Evolutionary conservation across 1,140 invertebrate species (phyloP), one percentile per base, ranked within the genome.

Genomic region (Drosophila guanche): DNA sequence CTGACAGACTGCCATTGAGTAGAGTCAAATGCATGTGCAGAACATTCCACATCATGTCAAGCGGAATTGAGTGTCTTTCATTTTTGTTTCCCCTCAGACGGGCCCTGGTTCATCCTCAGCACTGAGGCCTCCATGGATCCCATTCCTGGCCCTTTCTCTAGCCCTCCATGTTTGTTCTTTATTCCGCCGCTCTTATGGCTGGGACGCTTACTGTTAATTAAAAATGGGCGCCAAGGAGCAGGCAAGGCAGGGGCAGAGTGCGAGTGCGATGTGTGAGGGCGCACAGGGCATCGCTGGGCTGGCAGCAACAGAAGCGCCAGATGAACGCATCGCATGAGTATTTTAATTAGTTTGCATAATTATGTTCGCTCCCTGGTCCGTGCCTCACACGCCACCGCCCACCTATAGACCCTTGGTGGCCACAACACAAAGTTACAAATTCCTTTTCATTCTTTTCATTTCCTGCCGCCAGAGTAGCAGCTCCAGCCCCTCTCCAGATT

Each of bases 291-390:
- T 29, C 27, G 27, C 29, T 33, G 29, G 20, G 58, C 37, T 67
- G 63, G 48, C 62, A 68, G 65, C 46, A 68, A 41, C 62, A 60
- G 46, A 40, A 59, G 63, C 50, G 66, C 57, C 67, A 74, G 68
- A 63, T 59, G 81, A 70, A 86, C 61, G 77, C 74, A 85, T 63
- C 83, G 83, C 88, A 76, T 81, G 84, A 88, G 83, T 88, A 88
- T 88, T 88, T 88, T 88, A 88, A 88, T 88, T 88, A 88, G 83
- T 88, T 88, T 88, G 83, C 83, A 88, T 88, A 88, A 88, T 88
- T 88, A 88, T 88, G 83, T 81, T 72, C 54, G 81, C 61, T 78
- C 40, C 58, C 65, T 54, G 65, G 57, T 16, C 56, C 41, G 22
- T 43, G 27, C 12, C 40, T 40, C 23, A 42, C 45, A 50, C 3